Conservation (phyloP, 2,888 invertebrate genomes). For the Capitulum mitella region DNA sequence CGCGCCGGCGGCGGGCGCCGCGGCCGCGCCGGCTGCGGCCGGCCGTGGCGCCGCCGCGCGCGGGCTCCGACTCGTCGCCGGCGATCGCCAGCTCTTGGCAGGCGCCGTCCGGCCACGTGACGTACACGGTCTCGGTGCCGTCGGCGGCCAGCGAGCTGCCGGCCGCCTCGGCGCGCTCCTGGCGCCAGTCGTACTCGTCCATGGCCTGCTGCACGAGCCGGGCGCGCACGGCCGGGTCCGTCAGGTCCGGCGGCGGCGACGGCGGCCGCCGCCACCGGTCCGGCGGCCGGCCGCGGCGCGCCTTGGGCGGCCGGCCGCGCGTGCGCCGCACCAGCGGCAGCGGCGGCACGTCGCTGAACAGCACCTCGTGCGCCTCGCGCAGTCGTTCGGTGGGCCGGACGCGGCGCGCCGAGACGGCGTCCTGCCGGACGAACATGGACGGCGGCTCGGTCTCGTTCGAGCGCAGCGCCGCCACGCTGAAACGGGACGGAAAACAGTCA, state of each 20-base stretch:
- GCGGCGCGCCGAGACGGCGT: background rate
- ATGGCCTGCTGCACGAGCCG: background rate
- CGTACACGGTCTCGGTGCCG: background rate
- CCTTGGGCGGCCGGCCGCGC: background rate
- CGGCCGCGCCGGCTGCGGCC: background rate
- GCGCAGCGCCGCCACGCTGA: background rate
- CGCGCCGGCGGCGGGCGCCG: background rate
- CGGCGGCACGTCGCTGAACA: background rate
- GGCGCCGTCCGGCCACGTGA: background rate
- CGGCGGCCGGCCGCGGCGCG: background rate
- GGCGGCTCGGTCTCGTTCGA: background rate
- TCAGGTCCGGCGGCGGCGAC: background rate
- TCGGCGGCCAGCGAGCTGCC: background rate
- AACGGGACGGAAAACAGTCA: too few species aligned
- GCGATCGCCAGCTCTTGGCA: background rate
- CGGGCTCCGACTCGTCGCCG: background rate
- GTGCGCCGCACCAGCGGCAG: background rate
- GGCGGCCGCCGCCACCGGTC: background rate
- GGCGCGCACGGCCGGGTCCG: background rate
- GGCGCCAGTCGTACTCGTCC: conserved; percentile 10
- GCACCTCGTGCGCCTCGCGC: background rate
- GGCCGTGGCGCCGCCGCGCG: background rate
- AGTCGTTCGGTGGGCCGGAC: background rate
- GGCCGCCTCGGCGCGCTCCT: background rate
- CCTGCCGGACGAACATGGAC: conserved; percentile 22